phyloP scores from a whole-genome alignment of 1,140 invertebrate species.

The Araneus ventricosus region DNA sequence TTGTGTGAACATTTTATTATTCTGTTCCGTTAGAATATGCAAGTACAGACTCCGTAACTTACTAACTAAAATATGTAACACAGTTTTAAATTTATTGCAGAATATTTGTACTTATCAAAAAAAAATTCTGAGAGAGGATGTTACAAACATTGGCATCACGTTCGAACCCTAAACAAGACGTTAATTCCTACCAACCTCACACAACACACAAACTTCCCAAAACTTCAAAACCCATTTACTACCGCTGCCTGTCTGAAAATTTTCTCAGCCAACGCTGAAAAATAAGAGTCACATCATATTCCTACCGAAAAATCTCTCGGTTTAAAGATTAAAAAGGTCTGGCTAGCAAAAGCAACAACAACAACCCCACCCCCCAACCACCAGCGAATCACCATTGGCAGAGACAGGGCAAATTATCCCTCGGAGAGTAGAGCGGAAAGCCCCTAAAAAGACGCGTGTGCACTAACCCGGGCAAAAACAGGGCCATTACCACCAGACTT shows the following conservation, averaged over 20 bases:
- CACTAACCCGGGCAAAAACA: slow-evolving; percentile 15
- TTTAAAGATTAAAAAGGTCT: slow-evolving; percentile 28
- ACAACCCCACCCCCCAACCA: neutral
- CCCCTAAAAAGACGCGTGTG: slow-evolving; percentile 18
- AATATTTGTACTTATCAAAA: too few relatives aligned
- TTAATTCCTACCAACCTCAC: too few relatives aligned
- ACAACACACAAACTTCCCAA: too few relatives aligned
- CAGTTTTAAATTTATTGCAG: too few relatives aligned
- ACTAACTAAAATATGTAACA: too few relatives aligned
- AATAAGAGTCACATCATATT: neutral
- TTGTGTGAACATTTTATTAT: too few relatives aligned
- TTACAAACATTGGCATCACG: too few relatives aligned
- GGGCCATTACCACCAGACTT: neutral
- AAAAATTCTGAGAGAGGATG: too few relatives aligned
- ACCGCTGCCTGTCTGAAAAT: neutral
- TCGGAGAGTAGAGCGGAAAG: neutral
- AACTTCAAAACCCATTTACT: neutral
- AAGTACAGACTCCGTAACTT: too few relatives aligned
- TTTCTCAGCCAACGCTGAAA: neutral
- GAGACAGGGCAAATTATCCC: slow-evolving; percentile 8
- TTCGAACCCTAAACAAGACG: too few relatives aligned
- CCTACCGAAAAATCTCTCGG: neutral
- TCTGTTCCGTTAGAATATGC: too few relatives aligned
- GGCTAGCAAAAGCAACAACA: neutral
- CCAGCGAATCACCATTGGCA: neutral